Base-by-base conservation (phyloP, 2,888 invertebrate species). In the Tachina fera region DNA sequence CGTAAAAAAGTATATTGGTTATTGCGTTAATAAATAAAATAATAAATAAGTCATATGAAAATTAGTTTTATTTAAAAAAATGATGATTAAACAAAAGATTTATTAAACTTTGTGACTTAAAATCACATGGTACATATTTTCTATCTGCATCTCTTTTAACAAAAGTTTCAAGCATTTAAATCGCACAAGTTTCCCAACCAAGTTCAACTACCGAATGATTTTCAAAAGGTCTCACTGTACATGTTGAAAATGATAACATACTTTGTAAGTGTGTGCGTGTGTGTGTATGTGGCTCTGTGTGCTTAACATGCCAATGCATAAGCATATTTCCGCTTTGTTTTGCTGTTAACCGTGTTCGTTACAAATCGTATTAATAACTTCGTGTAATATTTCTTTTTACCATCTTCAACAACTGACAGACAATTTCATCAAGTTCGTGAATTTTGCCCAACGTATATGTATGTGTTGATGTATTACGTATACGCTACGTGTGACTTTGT, bases 361-460 rank as follows among this genome's bases (percentile, higher is more conserved):
- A 67, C 65, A 71, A 79, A 61, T 87, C 87, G 87, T 84, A 75
- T 75, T 67, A 49, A 61, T 61, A 53, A 68, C 67, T 83, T 78
- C 77, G 83, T 83, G 8, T 51, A 3, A 10, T 51, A 8, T 53
- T 45, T n/a, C 9, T 41, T 31, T 58, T 72, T 56, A 51, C 41
- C 56, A 22, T 45, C 16, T 56, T 31, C n/a, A 53, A 51, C 63
- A 41, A 14, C 39, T 39, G 31, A 31, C 31, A 6, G 31, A 6
- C 31, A 31, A 68, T 45, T 67, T 75, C 45, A 19, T 31, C 22
- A 39, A 16, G 67, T 63, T 75, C 79, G 83, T 79, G 43, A 72
- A 31, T 58, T n/a, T 16, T 56, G 5, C 16, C 53, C 51, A 49
- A 22, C 14, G 51, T 51, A 16, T 13, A 14, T 9, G 51, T 51